A percentile compares a stretch with the other conserved stretches of the same genome.
phyloP scores from a whole-genome alignment of 2,888 invertebrate species.

The Spodoptera exigua region DNA sequence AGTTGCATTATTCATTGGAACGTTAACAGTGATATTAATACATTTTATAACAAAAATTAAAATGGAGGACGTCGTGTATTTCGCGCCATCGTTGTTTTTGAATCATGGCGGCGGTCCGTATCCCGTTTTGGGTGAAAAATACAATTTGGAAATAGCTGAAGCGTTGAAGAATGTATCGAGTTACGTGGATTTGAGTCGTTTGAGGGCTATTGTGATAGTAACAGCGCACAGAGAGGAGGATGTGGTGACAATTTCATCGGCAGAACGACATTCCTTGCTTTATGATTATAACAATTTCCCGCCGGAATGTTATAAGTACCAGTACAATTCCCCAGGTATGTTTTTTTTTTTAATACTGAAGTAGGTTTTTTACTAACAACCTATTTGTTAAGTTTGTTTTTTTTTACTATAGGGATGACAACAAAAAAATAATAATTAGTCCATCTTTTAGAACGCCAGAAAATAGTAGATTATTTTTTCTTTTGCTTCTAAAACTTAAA shows the following conservation, averaged over 20 bases:
- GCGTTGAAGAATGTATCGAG: constrained; percentile 61
- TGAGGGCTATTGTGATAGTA: constrained; percentile 67
- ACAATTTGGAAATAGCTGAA: constrained; percentile 63
- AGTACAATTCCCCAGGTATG: constrained; percentile 68
- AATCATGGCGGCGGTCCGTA: constrained; percentile 72
- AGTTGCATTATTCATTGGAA: no score
- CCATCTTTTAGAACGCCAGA: no score
- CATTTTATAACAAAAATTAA: constrained; percentile 1
- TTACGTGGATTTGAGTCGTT: constrained; percentile 58
- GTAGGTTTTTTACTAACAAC: no score
- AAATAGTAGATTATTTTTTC: no score
- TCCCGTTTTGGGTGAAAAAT: constrained; percentile 65
- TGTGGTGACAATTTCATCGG: constrained; percentile 66
- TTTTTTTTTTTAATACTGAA: no score
- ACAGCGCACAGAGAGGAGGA: constrained; percentile 72
- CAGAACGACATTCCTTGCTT: constrained; percentile 59
- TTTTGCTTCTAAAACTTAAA: no score
- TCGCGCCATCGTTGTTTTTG: constrained; percentile 69
- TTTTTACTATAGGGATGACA: no score
- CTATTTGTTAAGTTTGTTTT: no score
- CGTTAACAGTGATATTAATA: not conserved
- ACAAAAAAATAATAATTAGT: no score
- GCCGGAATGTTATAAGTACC: constrained; percentile 64
- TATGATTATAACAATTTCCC: constrained; percentile 72
- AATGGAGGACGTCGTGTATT: constrained; percentile 46